A percentile compares a stretch with the other conserved stretches of the same genome.
Conservation (phyloP, 1,140 invertebrate species). For the Pristionchus pacificus region DNA sequence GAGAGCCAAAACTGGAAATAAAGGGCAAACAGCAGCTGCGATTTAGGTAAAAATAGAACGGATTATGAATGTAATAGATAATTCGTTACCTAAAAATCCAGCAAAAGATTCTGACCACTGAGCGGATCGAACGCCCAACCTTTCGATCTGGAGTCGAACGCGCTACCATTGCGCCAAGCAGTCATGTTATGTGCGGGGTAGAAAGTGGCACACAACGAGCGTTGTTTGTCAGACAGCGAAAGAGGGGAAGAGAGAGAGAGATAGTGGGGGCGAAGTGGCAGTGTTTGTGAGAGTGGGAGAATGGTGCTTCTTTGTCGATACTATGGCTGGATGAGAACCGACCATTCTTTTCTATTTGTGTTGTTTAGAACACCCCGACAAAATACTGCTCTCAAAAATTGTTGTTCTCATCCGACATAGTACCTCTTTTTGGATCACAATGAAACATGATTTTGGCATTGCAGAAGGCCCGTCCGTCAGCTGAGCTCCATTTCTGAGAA, state of each 20-base stretch:
- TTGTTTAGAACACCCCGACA: too few relatives aligned
- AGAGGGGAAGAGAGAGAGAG: not conserved
- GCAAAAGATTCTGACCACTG: slow-evolving; percentile 20
- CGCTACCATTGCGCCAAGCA: slow-evolving; percentile 33
- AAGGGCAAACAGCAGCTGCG: not conserved
- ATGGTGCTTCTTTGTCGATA: too few relatives aligned
- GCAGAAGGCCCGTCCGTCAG: slow-evolving; percentile 12
- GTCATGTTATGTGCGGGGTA: slow-evolving; percentile 16
- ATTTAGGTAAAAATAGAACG: not conserved
- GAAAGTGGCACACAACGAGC: not conserved
- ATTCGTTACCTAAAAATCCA: not conserved
- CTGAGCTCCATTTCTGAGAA: slow-evolving; percentile 29
- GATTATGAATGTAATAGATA: too few relatives aligned
- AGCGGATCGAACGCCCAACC: slow-evolving; percentile 26
- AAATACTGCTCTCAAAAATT: too few relatives aligned
- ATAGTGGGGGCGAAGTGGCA: not conserved
- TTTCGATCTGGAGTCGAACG: slow-evolving; percentile 28
- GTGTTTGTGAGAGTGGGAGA: not conserved
- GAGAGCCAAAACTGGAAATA: not conserved
- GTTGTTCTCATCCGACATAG: too few relatives aligned
- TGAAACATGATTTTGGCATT: too few relatives aligned
- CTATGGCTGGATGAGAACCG: too few relatives aligned
- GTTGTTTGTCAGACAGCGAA: not conserved
- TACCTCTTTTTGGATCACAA: too few relatives aligned
- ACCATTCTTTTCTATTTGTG: too few relatives aligned